Evolutionary conservation across 2,797 vertebrate species (phyloP).

Genomic region (Sebastes oblongus): DNA sequence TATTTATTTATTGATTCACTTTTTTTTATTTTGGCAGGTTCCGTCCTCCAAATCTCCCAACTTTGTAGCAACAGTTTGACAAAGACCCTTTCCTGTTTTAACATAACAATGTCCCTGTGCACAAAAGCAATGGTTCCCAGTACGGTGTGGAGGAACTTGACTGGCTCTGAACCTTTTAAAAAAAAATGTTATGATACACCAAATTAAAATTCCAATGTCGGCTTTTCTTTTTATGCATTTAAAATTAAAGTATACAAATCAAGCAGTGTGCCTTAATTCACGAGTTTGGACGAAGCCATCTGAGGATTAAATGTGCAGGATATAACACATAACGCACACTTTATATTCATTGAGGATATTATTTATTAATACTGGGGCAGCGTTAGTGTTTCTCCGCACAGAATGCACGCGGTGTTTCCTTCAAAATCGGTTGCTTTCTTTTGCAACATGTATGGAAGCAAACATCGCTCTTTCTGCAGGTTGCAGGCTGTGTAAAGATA

Average conservation of each 20-base stretch:
- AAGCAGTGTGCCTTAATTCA: neutral
- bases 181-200: neutral
- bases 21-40: no score
- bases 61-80: no score
- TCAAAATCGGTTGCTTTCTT: neutral
- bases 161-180: neutral
- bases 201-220: neutral
- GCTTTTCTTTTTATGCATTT: neutral
- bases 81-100: no score
- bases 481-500: neutral
- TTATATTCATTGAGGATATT: no score
- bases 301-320: neutral
- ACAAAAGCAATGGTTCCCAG: no score
- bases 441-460: neutral
- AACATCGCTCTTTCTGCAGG: neutral
- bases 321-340: neutral
- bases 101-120: no score
- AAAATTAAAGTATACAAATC: neutral
- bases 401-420: neutral
- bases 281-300: neutral
- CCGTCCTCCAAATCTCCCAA: no score
- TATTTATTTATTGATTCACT: no score
- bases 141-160: neutral
- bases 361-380: neutral
- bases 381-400: neutral